Evolutionary conservation across 2,888 invertebrate genomes (phyloP).

Genomic region (Balanococcus diminutus): DNA sequence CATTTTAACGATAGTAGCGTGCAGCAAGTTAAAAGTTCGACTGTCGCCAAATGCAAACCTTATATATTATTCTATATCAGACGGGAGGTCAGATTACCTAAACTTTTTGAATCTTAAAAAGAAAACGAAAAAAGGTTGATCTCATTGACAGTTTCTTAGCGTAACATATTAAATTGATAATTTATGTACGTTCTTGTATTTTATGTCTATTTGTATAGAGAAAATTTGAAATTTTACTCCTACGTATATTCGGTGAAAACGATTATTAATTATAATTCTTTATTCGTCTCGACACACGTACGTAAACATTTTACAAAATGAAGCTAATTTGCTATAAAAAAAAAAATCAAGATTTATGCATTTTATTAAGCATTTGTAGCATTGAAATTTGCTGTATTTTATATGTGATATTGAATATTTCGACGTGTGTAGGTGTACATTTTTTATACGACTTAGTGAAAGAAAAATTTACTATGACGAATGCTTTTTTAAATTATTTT

Average conservation of each 20-base stretch:
- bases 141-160: constrained; percentile 42
- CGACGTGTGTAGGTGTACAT: constrained; percentile 3
- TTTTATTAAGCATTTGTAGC: constrained; percentile 43
- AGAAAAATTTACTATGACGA: neutral
- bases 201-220: neutral
- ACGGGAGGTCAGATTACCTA: constrained; percentile 62
- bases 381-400: constrained; percentile 32
- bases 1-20: constrained; percentile 87
- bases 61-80: constrained; percentile 85
- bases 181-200: neutral
- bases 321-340: neutral
- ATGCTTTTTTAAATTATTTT: constrained; percentile 33
- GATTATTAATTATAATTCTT: constrained; percentile 4
- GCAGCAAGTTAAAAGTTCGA: constrained; percentile 70
- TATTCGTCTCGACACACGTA: neutral
- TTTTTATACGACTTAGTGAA: constrained; percentile 28
- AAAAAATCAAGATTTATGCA: neutral
- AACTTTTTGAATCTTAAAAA: constrained; percentile 51
- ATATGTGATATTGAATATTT: constrained; percentile 32
- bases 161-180: neutral
- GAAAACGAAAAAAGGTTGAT: constrained; percentile 44
- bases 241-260: neutral
- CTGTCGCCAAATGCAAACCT: constrained; percentile 79
- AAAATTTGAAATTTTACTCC: constrained; percentile 14
- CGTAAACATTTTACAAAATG: neutral